A percentile compares a stretch with the other conserved stretches of the same genome.
Conservation (phyloP, 2,888 invertebrate species). For the Ophion costatus region DNA sequence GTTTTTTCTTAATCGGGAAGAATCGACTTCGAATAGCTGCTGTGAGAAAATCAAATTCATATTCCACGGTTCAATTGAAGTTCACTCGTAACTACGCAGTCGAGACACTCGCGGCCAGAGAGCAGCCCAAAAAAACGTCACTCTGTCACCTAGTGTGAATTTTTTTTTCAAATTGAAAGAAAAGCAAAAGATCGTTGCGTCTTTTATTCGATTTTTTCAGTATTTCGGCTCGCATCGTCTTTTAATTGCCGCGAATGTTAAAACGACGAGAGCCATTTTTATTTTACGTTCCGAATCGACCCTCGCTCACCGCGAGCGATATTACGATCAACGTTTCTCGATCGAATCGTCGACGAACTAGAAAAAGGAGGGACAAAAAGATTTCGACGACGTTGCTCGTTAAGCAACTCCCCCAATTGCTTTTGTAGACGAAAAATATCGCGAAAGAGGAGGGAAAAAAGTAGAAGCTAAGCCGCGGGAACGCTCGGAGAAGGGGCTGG, state of each 20-base stretch:
- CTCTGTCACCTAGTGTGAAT: background rate
- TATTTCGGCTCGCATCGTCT: conserved; percentile 13
- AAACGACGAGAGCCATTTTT: conserved; percentile 3
- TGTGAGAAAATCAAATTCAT: background rate
- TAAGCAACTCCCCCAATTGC: background rate
- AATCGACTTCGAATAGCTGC: too few relatives aligned
- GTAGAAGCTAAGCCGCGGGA: conserved; percentile 29
- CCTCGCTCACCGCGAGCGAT: background rate
- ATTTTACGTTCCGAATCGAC: conserved; percentile 1
- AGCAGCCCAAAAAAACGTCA: background rate
- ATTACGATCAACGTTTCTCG: background rate
- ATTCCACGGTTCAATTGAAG: background rate
- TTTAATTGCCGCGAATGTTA: background rate
- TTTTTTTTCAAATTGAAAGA: background rate
- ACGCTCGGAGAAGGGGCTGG: conserved; percentile 40
- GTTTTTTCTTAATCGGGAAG: too few relatives aligned
- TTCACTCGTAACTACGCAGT: background rate
- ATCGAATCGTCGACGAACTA: conserved; percentile 24
- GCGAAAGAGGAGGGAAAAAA: background rate
- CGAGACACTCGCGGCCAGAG: background rate
- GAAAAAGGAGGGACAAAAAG: conserved; percentile 12
- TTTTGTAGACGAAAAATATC: background rate
- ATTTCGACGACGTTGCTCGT: background rate
- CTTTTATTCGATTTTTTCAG: conserved; percentile 8
- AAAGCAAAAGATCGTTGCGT: background rate